Evolutionary conservation across 2,797 vertebrate species (phyloP).

Genomic region (Columba guinea): DNA sequence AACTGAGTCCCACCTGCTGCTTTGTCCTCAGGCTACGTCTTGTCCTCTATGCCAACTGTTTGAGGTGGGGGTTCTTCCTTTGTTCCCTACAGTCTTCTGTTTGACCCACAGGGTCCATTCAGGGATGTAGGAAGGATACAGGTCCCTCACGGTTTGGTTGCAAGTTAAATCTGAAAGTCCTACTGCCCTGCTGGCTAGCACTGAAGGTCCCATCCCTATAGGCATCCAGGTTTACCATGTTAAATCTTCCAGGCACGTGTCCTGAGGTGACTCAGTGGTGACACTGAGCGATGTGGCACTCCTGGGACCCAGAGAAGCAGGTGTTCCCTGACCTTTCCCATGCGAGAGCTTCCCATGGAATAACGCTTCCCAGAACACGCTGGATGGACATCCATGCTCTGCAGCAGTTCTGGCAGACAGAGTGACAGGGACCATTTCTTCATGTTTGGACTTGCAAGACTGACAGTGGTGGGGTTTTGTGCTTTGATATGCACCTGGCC

Average conservation of each 20-base stretch:
- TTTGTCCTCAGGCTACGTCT: neutral
- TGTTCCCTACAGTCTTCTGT: neutral
- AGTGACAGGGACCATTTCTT: neutral
- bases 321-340: slow-evolving; percentile 6
- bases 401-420: accelerated
- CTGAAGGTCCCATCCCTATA: neutral
- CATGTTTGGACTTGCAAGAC: neutral
- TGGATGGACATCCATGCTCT: neutral
- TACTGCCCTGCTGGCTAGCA: neutral
- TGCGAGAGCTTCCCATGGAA: neutral
- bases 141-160: neutral
- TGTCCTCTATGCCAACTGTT: neutral
- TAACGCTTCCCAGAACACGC: neutral
- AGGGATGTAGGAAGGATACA: neutral
- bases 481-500: neutral
- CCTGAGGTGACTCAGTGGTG: neutral
- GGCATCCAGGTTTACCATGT: neutral
- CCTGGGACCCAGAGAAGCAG: neutral
- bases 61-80: neutral
- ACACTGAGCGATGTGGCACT: neutral
- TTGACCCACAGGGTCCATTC: neutral
- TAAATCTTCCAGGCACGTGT: neutral
- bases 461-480: neutral
- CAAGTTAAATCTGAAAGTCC: neutral
- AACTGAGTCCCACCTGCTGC: neutral